These are phyloP conservation scores for Ramphastos sulfuratus DNA, from an alignment of 2,113 vertebrate species.

Conservation along the genomic window DNA sequence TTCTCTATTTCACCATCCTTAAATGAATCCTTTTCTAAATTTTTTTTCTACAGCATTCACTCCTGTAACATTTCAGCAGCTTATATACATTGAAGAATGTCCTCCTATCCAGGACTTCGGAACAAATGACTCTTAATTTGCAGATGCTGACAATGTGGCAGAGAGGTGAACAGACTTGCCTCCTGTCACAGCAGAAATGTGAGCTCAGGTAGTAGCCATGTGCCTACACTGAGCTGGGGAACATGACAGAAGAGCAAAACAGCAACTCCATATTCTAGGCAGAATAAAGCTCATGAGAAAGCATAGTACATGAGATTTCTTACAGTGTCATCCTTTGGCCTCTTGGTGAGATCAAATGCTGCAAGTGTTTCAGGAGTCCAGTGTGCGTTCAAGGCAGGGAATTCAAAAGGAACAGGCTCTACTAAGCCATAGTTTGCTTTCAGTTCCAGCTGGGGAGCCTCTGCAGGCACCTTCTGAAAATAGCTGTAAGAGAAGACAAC, in stretches of 20 bases:
- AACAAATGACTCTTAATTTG: background rate
- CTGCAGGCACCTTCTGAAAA: conserved; percentile 94
- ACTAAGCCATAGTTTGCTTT: conserved; percentile 96
- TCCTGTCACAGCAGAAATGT: background rate
- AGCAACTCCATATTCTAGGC: background rate
- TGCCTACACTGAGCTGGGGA: background rate
- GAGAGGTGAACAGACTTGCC: background rate
- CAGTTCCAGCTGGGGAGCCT: conserved; percentile 91
- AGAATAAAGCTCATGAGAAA: background rate
- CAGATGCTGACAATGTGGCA: background rate
- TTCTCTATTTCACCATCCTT: background rate
- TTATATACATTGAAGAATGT: background rate
- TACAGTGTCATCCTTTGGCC: conserved; percentile 92
- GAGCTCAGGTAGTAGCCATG: background rate
- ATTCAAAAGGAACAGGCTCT: conserved; percentile 88
- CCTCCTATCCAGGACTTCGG: background rate
- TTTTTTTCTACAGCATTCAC: background rate
- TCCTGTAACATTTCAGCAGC: background rate
- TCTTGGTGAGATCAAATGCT: conserved; percentile 95
- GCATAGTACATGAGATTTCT: background rate
- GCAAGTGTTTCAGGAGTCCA: conserved; percentile 89
- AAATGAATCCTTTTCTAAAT: background rate
- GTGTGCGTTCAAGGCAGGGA: conserved; percentile 81
- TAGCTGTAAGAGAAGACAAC: conserved; percentile 81
- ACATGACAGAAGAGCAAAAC: background rate